Conservation (phyloP, 2,888 invertebrate species). For the Hemicrepidius hirtus region DNA sequence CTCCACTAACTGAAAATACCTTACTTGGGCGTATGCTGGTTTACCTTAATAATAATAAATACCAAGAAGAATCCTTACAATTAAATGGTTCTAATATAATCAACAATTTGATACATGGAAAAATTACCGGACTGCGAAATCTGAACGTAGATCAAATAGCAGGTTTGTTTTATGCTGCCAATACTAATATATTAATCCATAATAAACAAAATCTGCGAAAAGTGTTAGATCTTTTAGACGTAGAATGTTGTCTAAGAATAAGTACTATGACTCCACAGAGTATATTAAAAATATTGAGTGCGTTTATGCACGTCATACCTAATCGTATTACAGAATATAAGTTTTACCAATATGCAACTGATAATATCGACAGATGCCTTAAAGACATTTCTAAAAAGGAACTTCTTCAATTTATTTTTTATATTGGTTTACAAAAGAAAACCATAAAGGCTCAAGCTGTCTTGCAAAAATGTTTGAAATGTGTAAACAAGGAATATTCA, state of each 20-base stretch:
- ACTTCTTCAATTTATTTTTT: slow-evolving; percentile 68
- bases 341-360: slow-evolving; percentile 64
- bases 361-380: slow-evolving; percentile 59
- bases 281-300: slow-evolving; percentile 63
- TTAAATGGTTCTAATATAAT: slow-evolving; percentile 33
- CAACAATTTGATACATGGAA: slow-evolving; percentile 37
- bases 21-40: slow-evolving; percentile 51
- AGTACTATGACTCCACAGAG: slow-evolving; percentile 57
- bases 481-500: slow-evolving; percentile 57
- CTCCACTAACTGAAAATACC: slow-evolving; percentile 47
- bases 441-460: slow-evolving; percentile 59
- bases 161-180: slow-evolving; percentile 44
- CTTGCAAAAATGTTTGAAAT: slow-evolving; percentile 63
- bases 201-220: slow-evolving; percentile 54
- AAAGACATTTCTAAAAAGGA: slow-evolving; percentile 63
- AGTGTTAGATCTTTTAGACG: slow-evolving; percentile 63
- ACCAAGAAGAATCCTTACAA: not conserved
- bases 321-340: slow-evolving; percentile 63
- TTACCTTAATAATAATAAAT: slow-evolving; percentile 46
- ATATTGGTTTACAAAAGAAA: slow-evolving; percentile 68
- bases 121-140: slow-evolving; percentile 38
- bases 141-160: slow-evolving; percentile 49
- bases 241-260: slow-evolving; percentile 64
- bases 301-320: slow-evolving; percentile 64
- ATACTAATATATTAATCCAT: slow-evolving; percentile 36